These are phyloP conservation scores for Cassiopea andromeda DNA, from an alignment of 30 jellyfish, hydroid and myxozoan species.

Conservation along the genomic window DNA sequence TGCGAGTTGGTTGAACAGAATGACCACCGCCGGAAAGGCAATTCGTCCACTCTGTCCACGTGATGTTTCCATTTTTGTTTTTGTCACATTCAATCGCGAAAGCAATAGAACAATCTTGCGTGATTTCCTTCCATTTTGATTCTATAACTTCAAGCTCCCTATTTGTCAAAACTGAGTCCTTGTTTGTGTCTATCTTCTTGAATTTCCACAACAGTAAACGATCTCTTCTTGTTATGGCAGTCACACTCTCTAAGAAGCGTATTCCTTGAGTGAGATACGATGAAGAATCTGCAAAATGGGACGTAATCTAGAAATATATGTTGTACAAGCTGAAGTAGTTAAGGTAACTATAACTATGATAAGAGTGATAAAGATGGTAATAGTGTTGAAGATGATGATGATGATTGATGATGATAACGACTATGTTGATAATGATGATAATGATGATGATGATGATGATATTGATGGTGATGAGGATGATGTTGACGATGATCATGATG, in stretches of 20 bases:
- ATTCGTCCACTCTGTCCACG: slow-evolving; percentile 81
- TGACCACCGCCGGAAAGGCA: slow-evolving; percentile 37
- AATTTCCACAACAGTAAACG: slow-evolving; percentile 76
- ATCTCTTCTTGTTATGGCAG: slow-evolving; percentile 48
- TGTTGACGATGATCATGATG: background rate
- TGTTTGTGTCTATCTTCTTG: slow-evolving; percentile 56
- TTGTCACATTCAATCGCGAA: slow-evolving; percentile 43
- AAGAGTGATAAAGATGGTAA: background rate
- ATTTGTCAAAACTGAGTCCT: slow-evolving; percentile 41
- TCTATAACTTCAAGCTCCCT: slow-evolving; percentile 50
- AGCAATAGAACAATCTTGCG: slow-evolving; percentile 37
- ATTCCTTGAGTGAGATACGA: slow-evolving; percentile 36
- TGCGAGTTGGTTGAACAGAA: background rate
- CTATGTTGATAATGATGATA: background rate
- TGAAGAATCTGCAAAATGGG: slow-evolving; percentile 22
- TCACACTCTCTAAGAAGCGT: slow-evolving; percentile 56
- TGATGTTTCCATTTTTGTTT: slow-evolving; percentile 54
- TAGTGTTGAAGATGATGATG: background rate
- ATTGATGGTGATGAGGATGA: background rate
- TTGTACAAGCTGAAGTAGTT: too few species aligned
- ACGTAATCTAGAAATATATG: background rate
- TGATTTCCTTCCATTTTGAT: slow-evolving; percentile 23
- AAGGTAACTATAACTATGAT: background rate
- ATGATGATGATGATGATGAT: background rate
- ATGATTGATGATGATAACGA: background rate